Evolutionary conservation across 2,888 invertebrate genomes (phyloP).

Genomic region (Halictus ligatus): DNA sequence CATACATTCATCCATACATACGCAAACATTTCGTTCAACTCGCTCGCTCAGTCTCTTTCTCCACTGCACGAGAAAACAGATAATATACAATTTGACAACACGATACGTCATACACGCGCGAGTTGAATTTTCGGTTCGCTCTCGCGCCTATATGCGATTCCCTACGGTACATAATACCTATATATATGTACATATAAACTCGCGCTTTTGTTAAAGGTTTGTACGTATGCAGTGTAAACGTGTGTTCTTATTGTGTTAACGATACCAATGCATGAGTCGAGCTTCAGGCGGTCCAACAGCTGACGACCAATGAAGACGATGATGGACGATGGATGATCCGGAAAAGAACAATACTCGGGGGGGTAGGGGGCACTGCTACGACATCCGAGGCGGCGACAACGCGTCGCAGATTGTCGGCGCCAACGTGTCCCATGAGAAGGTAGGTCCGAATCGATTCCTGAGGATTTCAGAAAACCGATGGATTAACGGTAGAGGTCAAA

Average conservation of each 20-base stretch:
- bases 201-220: conserved; percentile 64
- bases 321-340: conserved; percentile 27
- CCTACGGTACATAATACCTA: conserved; percentile 67
- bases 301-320: conserved; percentile 41
- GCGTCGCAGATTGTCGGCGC: neutral
- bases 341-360: conserved; percentile 32
- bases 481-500: neutral
- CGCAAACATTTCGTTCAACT: conserved; percentile 29
- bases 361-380: neutral
- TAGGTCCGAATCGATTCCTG: conserved; percentile 29
- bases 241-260: conserved; percentile 51
- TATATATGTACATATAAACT: conserved; percentile 71
- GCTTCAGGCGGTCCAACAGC: conserved; percentile 28
- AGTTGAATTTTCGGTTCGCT: conserved; percentile 20
- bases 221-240: conserved; percentile 60
- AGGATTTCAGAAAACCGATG: conserved; percentile 22
- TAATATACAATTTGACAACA: conserved; percentile 55
- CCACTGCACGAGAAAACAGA: conserved; percentile 38
- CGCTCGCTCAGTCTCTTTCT: conserved; percentile 45
- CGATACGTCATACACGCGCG: conserved; percentile 32
- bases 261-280: conserved; percentile 36
- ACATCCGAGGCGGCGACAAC: conserved; percentile 10
- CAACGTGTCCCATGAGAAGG: conserved; percentile 1
- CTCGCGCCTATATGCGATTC: conserved; percentile 42
- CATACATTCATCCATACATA: neutral